Percentiles rank a stretch among this genome's conserved stretches.
Evolutionary conservation across 1,140 invertebrate genomes (phyloP).

Genomic region (Homalodisca vitripennis): DNA sequence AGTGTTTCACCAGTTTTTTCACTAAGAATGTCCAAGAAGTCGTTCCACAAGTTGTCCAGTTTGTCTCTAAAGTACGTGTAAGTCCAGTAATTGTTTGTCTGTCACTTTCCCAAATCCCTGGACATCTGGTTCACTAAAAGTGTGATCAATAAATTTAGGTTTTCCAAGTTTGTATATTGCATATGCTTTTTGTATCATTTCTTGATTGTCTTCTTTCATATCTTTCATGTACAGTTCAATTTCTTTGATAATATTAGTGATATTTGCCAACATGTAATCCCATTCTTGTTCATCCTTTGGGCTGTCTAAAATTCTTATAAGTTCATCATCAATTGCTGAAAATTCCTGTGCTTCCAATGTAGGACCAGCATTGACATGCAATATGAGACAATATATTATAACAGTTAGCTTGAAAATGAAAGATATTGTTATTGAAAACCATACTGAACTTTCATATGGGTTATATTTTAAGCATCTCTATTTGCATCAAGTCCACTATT

Average conservation of each 20-base stretch:
- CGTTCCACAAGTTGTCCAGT: not conserved
- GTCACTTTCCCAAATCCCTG: not conserved
- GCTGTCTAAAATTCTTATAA: not conserved
- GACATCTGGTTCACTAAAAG: not conserved
- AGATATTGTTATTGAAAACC: no score
- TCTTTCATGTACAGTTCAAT: not conserved
- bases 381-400: no score
- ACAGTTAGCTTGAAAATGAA: no score
- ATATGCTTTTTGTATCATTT: constrained; percentile 1
- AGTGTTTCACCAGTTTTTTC: constrained; percentile 6
- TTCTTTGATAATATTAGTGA: not conserved
- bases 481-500: no score
- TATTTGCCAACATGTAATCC: not conserved
- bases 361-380: no score
- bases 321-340: not conserved
- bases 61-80: not conserved
- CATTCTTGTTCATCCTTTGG: not conserved
- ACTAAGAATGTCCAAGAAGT: not conserved
- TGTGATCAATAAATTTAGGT: not conserved
- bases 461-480: no score
- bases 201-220: not conserved
- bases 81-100: not conserved
- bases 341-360: not conserved
- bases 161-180: not conserved
- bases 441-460: no score